phyloP scores from a whole-genome alignment of 2,888 invertebrate genomes.

The Trichogramma dendrolimi region DNA sequence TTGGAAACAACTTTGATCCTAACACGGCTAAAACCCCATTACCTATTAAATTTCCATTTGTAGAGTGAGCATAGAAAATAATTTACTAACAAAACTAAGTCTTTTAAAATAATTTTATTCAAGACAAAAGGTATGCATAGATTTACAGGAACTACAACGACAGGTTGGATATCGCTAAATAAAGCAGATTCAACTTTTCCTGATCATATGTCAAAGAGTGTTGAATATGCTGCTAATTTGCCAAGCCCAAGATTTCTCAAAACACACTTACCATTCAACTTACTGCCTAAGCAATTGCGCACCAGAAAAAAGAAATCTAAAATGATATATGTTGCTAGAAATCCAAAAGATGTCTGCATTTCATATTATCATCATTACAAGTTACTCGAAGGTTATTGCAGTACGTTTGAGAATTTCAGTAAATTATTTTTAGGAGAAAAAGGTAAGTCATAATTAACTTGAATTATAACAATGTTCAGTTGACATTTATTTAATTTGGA shows the following conservation, averaged over 20 bases:
- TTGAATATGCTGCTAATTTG: conserved; percentile 46
- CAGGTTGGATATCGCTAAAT: conserved; percentile 8
- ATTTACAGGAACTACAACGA: conserved; percentile 36
- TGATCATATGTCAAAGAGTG: conserved; percentile 36
- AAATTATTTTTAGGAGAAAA: conserved; percentile 60
- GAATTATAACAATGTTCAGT: too few relatives aligned
- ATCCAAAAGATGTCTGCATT: conserved; percentile 68
- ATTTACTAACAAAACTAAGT: neutral
- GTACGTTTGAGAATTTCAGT: conserved; percentile 59
- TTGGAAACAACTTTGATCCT: conserved; percentile 62
- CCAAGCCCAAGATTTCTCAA: conserved; percentile 61
- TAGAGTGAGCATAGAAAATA: conserved; percentile 57
- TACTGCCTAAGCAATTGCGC: conserved; percentile 57
- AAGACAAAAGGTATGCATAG: neutral
- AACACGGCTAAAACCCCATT: conserved; percentile 56
- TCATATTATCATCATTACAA: conserved; percentile 67
- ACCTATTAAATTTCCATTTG: conserved; percentile 64
- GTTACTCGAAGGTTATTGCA: conserved; percentile 57
- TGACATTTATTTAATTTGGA: too few relatives aligned
- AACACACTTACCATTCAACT: conserved; percentile 61
- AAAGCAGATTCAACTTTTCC: conserved; percentile 30
- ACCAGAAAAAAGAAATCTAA: conserved; percentile 48
- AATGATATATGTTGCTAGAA: conserved; percentile 69
- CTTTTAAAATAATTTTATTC: neutral
- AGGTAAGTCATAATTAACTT: conserved; percentile 44